Evolutionary conservation across 2,888 invertebrate genomes (phyloP).

Genomic region (Cepaea hortensis): DNA sequence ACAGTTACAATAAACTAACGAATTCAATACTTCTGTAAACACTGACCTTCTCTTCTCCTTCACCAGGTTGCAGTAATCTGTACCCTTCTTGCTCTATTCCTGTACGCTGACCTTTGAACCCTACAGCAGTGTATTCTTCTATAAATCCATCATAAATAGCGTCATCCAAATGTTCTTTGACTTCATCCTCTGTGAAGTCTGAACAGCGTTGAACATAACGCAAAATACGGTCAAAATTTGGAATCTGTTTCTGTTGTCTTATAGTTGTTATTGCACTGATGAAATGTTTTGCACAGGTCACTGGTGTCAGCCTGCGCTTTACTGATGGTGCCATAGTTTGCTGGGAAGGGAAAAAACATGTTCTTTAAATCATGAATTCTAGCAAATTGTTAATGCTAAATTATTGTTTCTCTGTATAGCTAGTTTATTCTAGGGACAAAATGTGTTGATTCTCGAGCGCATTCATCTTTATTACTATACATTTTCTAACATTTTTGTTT

Average conservation of each 20-base stretch:
- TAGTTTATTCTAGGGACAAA: too few species aligned
- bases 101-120: constrained; percentile 78
- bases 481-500: too few species aligned
- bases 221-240: constrained; percentile 79
- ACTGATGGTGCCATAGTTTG: constrained; percentile 63
- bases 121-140: constrained; percentile 78
- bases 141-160: constrained; percentile 78
- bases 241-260: constrained; percentile 80
- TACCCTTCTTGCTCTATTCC: constrained; percentile 81
- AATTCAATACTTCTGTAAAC: too few species aligned
- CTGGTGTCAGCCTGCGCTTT: constrained; percentile 67
- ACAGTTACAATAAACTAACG: too few species aligned
- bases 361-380: background rate
- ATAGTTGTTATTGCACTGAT: constrained; percentile 81
- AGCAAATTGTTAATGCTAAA: too few species aligned
- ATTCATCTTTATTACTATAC: too few species aligned
- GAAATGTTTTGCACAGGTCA: constrained; percentile 77
- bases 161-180: constrained; percentile 66
- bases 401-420: too few species aligned
- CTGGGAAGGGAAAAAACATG: background rate
- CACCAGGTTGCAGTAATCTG: constrained; percentile 77
- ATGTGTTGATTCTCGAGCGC: too few species aligned
- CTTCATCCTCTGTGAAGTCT: constrained; percentile 72
- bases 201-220: constrained; percentile 79
- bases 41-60: constrained; percentile 54